Evolutionary conservation across 2,113 vertebrate genomes (phyloP), one percentile per base, ranked within the genome.

Genomic region (Cebidichthys violaceus): DNA sequence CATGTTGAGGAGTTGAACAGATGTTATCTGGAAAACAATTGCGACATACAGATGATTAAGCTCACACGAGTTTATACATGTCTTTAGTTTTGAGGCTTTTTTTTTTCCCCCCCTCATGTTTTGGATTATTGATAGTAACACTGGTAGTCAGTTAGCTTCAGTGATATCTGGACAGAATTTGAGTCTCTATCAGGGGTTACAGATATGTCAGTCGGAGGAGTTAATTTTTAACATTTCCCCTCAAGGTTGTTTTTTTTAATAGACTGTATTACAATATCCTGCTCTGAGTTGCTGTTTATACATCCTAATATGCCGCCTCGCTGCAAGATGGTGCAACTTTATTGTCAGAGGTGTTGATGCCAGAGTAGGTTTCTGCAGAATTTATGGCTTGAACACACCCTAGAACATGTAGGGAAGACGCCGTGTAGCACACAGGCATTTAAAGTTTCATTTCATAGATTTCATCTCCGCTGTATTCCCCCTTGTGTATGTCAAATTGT

Each of bases 201-300:
- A 57, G 61, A 76, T 72, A 59, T 33, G 50, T 70, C 22, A 43
- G 45, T 65, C 13, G 2, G 29, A 72, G n/a, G 15, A 61, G 75
- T 81, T 86, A 66, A 86, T 86, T 75, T 86, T 82, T 54, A 90
- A 88, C 68, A 6, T 67, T 69, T 70, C 18, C 33, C 10, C 70
- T 31, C 24, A 1, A 6, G 22, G 77, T 75, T 11, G n/a, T n/a
- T 37, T n/a, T 80, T 82, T 54, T 80, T 80, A 79, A 89, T 39
- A 31, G 71, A 61, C 55, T 27, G 24, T 9, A 8, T 77, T 35
- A 68, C 73, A 60, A 22, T 82, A 64, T 81, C 14, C 20, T 66
- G 41, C 70, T 29, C 47, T 10, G 17, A 74, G 33, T 43, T 17
- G 57, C 15, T 3, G 75, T 37, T 73, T 37, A 4, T 54, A 61